These are phyloP conservation scores for Trissolcus japonicus DNA, from an alignment of 2,888 invertebrate genomes.

Conservation along the genomic window DNA sequence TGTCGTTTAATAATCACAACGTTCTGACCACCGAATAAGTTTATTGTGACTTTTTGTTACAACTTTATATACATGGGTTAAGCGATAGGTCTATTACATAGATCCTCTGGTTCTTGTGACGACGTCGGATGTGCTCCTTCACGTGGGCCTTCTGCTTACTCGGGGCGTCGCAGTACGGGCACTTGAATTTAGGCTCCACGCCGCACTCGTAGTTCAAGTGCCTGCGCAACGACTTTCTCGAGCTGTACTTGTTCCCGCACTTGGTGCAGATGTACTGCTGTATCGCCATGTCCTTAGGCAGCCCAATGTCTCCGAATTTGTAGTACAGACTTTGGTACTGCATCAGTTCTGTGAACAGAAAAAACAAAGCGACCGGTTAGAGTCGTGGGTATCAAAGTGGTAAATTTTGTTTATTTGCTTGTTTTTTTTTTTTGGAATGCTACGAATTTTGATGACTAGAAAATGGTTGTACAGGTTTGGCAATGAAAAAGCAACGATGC, in stretches of 20 bases:
- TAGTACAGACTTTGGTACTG: too few species aligned
- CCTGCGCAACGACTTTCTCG: conserved; percentile 79
- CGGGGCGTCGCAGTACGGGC: conserved; percentile 70
- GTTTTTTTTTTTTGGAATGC: too few species aligned
- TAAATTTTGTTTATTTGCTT: too few species aligned
- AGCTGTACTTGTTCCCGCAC: conserved; percentile 79
- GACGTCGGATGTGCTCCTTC: conserved; percentile 70
- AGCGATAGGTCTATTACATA: conserved; percentile 54
- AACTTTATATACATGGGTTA: conserved; percentile 22
- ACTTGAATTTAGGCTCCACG: conserved; percentile 70
- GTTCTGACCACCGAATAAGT: conserved; percentile 22
- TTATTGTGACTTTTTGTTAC: conserved; percentile 21
- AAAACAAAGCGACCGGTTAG: too few species aligned
- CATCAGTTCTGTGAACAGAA: too few species aligned
- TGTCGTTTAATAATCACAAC: conserved; percentile 21
- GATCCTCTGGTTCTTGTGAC: conserved; percentile 66
- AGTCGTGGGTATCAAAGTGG: too few species aligned
- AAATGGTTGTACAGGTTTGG: background rate
- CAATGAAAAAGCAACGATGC: conserved; percentile 28
- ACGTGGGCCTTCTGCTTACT: conserved; percentile 72
- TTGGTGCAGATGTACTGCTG: conserved; percentile 74
- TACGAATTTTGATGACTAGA: too few species aligned
- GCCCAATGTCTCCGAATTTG: too few species aligned
- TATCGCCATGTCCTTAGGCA: background rate
- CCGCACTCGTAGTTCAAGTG: conserved; percentile 73